phyloP scores from a whole-genome alignment of 2,797 vertebrate species.

The Lacerta bilineata region DNA sequence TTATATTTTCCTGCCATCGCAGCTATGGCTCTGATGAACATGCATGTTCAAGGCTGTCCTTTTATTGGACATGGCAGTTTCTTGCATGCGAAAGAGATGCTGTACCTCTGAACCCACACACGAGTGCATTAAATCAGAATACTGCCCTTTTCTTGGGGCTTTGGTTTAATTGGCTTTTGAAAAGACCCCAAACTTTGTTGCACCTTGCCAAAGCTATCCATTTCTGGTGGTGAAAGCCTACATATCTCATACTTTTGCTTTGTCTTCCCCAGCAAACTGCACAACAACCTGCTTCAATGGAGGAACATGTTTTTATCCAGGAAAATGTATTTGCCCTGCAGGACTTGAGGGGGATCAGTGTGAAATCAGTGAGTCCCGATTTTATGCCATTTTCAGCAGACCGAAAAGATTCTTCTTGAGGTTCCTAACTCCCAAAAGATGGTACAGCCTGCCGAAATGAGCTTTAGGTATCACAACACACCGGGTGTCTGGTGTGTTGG shows the following conservation, averaged over 20 bases:
- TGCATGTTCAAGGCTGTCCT: background rate
- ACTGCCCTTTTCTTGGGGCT: background rate
- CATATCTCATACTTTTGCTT: constrained; percentile 41
- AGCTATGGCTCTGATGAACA: background rate
- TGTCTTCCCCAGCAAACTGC: constrained; percentile 85
- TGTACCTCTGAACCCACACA: background rate
- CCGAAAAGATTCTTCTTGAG: background rate
- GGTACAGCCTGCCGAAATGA: background rate
- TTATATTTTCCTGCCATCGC: background rate
- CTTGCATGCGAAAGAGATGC: background rate
- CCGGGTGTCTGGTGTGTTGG: background rate
- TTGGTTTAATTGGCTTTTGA: constrained; percentile 1
- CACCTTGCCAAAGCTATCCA: background rate
- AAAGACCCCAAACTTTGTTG: background rate
- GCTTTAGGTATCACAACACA: background rate
- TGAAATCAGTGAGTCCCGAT: constrained; percentile 87
- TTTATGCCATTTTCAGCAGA: background rate
- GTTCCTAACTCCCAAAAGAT: background rate
- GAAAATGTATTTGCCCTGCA: constrained; percentile 89
- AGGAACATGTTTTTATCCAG: constrained; percentile 90
- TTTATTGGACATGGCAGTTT: background rate
- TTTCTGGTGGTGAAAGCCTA: background rate
- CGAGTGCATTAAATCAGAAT: background rate
- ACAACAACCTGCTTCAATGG: constrained; percentile 88
- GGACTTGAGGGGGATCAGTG: constrained; percentile 88